A percentile compares a stretch with the other conserved stretches of the same genome.
Evolutionary conservation across 2,113 vertebrate genomes (phyloP).

Genomic region (Phoxinus phoxinus): DNA sequence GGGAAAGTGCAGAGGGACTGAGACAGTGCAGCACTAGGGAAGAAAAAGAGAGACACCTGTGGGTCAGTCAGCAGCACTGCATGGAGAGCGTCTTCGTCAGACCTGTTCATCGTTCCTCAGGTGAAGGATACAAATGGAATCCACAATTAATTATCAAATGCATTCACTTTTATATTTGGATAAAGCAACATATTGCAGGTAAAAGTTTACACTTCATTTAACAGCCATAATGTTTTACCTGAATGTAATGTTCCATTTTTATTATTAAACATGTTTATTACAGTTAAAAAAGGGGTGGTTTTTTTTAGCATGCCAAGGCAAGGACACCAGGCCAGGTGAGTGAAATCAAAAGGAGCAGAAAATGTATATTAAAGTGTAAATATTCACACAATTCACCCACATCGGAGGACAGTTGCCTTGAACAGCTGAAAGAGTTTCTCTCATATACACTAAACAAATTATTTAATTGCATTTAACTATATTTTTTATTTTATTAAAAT

Average conservation of each 20-base stretch:
- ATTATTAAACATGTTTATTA: background rate
- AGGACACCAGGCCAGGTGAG: background rate
- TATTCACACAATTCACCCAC: background rate
- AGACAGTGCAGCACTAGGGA: constrained; percentile 59
- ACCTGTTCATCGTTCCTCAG: background rate
- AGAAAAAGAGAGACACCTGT: constrained; percentile 83
- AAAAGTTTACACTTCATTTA: background rate
- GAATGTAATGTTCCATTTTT: background rate
- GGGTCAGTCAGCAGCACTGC: constrained; percentile 71
- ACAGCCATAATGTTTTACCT: background rate
- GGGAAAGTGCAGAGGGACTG: constrained; percentile 41
- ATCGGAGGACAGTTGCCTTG: background rate
- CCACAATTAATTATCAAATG: background rate
- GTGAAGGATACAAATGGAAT: background rate
- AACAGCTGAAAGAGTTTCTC: background rate
- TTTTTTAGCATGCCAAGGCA: background rate
- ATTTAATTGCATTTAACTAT: background rate
- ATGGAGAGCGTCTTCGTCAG: constrained; percentile 28
- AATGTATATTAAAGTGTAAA: background rate
- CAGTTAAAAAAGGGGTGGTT: too few species aligned
- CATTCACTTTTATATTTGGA: background rate
- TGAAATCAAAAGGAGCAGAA: background rate
- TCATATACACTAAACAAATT: background rate
- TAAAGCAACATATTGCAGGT: background rate
- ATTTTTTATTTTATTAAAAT: background rate